Evolutionary conservation across 1,140 invertebrate species (phyloP).

Genomic region (Neodiprion lecontei): DNA sequence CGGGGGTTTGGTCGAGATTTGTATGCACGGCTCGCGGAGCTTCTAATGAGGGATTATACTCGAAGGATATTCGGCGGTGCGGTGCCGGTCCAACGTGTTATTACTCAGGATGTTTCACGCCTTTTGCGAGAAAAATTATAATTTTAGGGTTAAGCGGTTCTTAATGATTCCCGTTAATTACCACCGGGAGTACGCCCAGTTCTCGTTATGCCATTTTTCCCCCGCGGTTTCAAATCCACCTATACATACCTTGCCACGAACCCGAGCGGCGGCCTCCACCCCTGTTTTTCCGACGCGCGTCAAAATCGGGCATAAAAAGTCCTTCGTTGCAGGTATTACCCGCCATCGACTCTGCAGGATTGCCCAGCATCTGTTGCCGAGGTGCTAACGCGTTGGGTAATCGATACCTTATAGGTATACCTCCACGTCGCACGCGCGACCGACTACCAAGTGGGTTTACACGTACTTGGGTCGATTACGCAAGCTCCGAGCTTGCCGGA

Average conservation of each 20-base stretch:
- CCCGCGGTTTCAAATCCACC: no score
- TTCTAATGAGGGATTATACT: conserved; percentile 4
- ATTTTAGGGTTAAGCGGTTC: conserved; percentile 14
- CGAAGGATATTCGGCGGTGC: background rate
- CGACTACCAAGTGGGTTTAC: no score
- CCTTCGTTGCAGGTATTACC: no score
- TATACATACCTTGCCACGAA: no score
- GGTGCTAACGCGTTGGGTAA: conserved; percentile 4
- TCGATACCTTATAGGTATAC: background rate
- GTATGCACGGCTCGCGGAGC: background rate
- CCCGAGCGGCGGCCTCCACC: no score
- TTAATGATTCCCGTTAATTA: conserved; percentile 39
- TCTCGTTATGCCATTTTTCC: no score
- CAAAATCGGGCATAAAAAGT: no score
- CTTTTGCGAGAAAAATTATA: conserved; percentile 18
- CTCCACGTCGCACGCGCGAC: background rate
- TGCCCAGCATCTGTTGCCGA: background rate
- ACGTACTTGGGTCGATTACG: background rate
- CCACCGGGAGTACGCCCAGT: conserved; percentile 22
- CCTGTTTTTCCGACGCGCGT: no score
- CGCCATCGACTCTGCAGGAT: no score
- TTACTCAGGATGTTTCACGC: conserved; percentile 12
- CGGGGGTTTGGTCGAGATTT: background rate
- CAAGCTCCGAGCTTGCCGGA: background rate
- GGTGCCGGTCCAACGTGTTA: conserved; percentile 8